Evolutionary conservation across 92 coral and sea anemone species (phyloP).

Genomic region (Palythoa caribaeorum): DNA sequence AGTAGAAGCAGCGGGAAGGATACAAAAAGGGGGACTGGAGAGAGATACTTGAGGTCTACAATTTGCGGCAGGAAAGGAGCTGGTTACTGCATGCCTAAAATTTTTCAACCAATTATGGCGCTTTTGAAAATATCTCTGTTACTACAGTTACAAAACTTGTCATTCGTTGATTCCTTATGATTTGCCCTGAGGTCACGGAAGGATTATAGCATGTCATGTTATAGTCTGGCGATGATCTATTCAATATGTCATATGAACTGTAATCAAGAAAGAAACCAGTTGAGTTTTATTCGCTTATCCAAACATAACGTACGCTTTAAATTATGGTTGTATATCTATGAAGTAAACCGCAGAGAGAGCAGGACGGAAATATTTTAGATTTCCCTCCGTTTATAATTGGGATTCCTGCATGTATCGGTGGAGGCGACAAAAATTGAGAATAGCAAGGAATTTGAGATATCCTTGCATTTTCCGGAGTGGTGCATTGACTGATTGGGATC

Average conservation of each 20-base stretch:
- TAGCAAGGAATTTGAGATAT: neutral
- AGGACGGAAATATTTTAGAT: neutral
- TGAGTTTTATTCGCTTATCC: neutral
- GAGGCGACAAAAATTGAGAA: neutral
- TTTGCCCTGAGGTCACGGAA: slow-evolving; percentile 2
- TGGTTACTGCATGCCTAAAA: neutral
- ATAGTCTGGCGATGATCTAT: neutral
- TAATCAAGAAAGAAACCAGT: neutral
- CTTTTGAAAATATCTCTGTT: neutral
- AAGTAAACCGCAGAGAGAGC: neutral
- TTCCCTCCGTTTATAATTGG: too few relatives aligned
- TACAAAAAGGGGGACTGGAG: too few relatives aligned
- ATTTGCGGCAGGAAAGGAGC: too few relatives aligned
- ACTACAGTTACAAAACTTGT: neutral
- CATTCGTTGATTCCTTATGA: neutral
- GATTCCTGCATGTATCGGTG: neutral
- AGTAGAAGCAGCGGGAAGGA: too few relatives aligned
- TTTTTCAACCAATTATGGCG: neutral
- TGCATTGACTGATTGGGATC: too few relatives aligned
- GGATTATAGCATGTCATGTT: neutral
- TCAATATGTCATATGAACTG: neutral
- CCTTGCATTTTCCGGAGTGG: neutral
- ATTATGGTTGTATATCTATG: neutral
- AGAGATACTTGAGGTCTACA: too few relatives aligned
- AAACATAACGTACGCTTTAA: neutral